These are phyloP conservation scores for Kryptolebias marmoratus DNA, from an alignment of 2,113 vertebrate genomes.

Conservation along the genomic window DNA sequence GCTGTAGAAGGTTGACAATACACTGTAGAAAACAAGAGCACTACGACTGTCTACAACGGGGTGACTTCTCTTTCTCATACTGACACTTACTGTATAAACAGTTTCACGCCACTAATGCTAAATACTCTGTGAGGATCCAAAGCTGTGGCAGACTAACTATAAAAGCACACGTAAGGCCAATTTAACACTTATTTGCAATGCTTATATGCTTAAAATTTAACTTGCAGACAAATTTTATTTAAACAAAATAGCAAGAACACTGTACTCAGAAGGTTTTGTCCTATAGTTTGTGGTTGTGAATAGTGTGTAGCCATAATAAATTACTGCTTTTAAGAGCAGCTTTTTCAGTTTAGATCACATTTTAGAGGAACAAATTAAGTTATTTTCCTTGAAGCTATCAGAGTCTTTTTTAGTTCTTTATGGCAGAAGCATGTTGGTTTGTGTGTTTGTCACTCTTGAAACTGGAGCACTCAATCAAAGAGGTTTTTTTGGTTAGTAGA, in stretches of 20 bases:
- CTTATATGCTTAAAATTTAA: background rate
- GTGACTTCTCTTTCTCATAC: conserved; percentile 41
- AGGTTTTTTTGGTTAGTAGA: conserved; percentile 26
- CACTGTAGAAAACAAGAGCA: conserved; percentile 73
- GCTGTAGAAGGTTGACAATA: conserved; percentile 68
- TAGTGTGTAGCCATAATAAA: background rate
- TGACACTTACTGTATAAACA: conserved; percentile 16
- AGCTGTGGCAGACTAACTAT: conserved; percentile 5
- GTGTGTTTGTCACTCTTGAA: conserved; percentile 32
- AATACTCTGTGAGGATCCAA: conserved; percentile 19
- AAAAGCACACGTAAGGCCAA: background rate
- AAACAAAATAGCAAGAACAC: too few species aligned
- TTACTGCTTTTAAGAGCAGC: background rate
- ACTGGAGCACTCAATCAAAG: conserved; percentile 35
- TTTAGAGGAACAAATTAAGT: conserved; percentile 20
- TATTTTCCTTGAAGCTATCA: conserved; percentile 17
- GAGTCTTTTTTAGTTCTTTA: conserved; percentile 6
- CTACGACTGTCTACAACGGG: conserved; percentile 56
- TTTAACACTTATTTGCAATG: background rate
- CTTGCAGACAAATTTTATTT: too few species aligned
- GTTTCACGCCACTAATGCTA: conserved; percentile 10
- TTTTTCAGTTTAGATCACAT: background rate
- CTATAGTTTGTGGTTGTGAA: too few species aligned
- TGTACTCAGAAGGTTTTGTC: too few species aligned
- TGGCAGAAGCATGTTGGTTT: background rate